These are phyloP conservation scores for Brachyrhaphis roseni DNA, from an alignment of 2,797 vertebrate species.

Conservation along the genomic window DNA sequence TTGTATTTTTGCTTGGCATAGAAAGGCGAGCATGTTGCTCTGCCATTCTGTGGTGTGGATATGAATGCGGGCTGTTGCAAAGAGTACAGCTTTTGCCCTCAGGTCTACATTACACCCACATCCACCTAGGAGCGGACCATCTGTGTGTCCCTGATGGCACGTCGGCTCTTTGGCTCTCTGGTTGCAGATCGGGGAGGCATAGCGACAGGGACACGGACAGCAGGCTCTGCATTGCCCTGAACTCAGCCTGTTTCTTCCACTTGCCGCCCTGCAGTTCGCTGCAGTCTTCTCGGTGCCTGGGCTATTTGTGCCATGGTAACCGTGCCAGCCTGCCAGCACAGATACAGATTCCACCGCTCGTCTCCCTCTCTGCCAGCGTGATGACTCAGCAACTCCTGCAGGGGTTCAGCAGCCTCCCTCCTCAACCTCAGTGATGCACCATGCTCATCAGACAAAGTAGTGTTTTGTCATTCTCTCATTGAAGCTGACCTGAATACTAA, in stretches of 20 bases:
- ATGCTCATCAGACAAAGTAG: conserved; percentile 72
- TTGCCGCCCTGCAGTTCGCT: conserved; percentile 59
- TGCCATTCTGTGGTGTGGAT: conserved; percentile 61
- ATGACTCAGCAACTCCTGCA: conserved; percentile 77
- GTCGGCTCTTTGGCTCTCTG: conserved; percentile 63
- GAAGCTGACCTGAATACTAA: conserved; percentile 67
- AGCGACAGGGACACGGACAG: conserved; percentile 48
- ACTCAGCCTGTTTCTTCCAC: conserved; percentile 53
- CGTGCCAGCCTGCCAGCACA: conserved; percentile 79
- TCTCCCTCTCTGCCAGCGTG: conserved; percentile 70
- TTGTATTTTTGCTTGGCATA: conserved; percentile 50
- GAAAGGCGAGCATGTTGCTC: conserved; percentile 54
- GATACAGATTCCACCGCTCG: conserved; percentile 74
- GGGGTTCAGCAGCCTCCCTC: conserved; percentile 65
- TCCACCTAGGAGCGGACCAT: conserved; percentile 72
- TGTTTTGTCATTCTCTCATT: conserved; percentile 70
- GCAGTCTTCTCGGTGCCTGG: conserved; percentile 61
- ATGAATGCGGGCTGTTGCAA: conserved; percentile 63
- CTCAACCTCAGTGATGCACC: conserved; percentile 58
- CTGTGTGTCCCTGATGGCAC: conserved; percentile 71
- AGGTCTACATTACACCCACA: conserved; percentile 74
- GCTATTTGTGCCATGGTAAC: conserved; percentile 78
- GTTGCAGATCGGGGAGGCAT: conserved; percentile 38
- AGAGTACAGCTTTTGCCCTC: conserved; percentile 64
- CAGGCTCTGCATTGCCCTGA: conserved; percentile 54